Percentiles rank a stretch among this genome's conserved stretches.
Conservation (phyloP, 2,113 vertebrate species). For the Perccottus glenii region DNA sequence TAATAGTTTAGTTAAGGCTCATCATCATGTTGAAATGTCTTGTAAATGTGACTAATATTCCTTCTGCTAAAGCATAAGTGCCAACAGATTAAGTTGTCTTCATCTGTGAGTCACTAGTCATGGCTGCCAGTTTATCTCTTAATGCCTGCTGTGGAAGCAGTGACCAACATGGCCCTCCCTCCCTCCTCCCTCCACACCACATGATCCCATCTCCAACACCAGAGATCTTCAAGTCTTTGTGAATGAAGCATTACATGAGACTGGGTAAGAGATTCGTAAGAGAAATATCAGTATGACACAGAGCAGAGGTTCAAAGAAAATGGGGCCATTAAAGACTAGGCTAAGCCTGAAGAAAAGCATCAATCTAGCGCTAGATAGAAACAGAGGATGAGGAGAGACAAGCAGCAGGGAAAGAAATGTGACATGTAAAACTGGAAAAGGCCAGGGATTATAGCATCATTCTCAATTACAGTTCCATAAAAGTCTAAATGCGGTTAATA, state of each 20-base stretch:
- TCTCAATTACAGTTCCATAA: slow-evolving; percentile 32
- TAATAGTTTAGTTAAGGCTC: not conserved
- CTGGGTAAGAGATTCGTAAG: slow-evolving; percentile 57
- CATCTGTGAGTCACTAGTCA: slow-evolving; percentile 30
- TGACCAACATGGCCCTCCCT: slow-evolving; percentile 35
- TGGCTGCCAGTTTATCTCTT: slow-evolving; percentile 46
- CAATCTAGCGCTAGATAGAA: slow-evolving; percentile 59
- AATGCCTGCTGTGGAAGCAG: slow-evolving; percentile 28
- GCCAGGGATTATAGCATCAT: slow-evolving; percentile 28
- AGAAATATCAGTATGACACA: slow-evolving; percentile 69
- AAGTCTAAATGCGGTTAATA: slow-evolving; percentile 25
- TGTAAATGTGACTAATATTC: slow-evolving; percentile 8
- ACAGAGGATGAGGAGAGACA: slow-evolving; percentile 8
- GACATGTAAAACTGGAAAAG: slow-evolving; percentile 39
- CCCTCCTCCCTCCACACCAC: slow-evolving; percentile 6
- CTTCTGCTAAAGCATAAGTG: slow-evolving; percentile 15
- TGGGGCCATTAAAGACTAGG: slow-evolving; percentile 63
- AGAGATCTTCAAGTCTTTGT: slow-evolving; percentile 50
- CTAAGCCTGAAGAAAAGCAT: slow-evolving; percentile 69
- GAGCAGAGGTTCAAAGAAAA: slow-evolving; percentile 73
- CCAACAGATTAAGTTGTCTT: slow-evolving; percentile 42
- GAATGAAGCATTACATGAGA: slow-evolving; percentile 55
- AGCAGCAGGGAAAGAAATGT: slow-evolving; percentile 30
- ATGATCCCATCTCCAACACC: slow-evolving; percentile 24
- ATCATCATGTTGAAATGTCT: not conserved